Conservation (phyloP, 2,113 vertebrate genomes). For the Crocuta crocuta region DNA sequence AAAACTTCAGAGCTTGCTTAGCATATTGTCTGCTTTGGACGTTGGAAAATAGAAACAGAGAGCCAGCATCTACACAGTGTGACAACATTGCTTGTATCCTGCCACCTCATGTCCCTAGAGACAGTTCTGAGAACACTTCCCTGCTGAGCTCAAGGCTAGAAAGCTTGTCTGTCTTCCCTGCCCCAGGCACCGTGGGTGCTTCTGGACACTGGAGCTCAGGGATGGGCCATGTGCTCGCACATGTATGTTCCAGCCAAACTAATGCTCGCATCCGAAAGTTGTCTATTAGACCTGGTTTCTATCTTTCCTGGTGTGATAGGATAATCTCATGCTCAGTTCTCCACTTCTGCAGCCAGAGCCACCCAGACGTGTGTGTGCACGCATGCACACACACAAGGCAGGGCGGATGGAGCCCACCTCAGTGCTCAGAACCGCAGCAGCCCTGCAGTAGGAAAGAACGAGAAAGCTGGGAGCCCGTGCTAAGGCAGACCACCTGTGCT, state of each 20-base stretch:
- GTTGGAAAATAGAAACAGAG: not conserved
- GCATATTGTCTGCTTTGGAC: not conserved
- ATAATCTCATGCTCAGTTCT: not conserved
- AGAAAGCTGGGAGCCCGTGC: not conserved
- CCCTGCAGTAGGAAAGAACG: not conserved
- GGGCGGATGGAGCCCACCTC: not conserved
- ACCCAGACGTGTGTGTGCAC: too few relatives aligned
- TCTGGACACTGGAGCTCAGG: too few relatives aligned
- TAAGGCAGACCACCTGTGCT: not conserved
- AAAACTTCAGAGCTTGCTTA: not conserved
- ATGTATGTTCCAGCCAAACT: not conserved
- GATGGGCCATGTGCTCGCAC: not conserved
- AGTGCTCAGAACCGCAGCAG: not conserved
- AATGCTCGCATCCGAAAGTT: rapidly evolving
- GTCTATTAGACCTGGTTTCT: not conserved
- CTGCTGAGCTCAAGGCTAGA: not conserved
- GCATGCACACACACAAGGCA: not conserved
- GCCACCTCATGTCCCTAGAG: not conserved
- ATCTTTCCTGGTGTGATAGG: not conserved
- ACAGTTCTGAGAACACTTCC: not conserved
- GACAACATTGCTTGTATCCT: not conserved
- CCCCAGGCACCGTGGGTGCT: not conserved
- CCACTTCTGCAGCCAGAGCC: not conserved
- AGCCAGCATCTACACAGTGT: not conserved
- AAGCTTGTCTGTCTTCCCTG: not conserved